These are phyloP conservation scores for Ptilodon capucinus DNA, from an alignment of 2,888 invertebrate genomes.

Conservation along the genomic window DNA sequence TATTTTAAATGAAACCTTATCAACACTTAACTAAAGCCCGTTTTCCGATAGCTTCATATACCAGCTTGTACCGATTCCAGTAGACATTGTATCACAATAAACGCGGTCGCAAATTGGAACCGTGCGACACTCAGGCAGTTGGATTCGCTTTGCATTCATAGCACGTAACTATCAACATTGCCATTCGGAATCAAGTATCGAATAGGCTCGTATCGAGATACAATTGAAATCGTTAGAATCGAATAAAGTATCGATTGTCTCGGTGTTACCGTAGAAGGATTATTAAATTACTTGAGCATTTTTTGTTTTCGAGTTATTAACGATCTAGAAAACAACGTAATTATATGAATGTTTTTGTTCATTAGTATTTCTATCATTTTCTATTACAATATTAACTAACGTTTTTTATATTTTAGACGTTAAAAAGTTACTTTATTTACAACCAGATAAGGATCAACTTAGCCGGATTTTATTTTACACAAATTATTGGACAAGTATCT, in stretches of 20 bases:
- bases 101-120: constrained; percentile 57
- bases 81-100: constrained; percentile 50
- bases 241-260: constrained; percentile 54
- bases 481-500: no score
- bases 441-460: no score
- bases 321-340: neutral
- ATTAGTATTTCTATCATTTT: neutral
- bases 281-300: constrained; percentile 39
- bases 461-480: no score
- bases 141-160: constrained; percentile 60
- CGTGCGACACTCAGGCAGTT: constrained; percentile 45
- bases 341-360: neutral
- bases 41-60: neutral
- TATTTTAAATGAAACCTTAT: constrained; percentile 18
- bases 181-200: constrained; percentile 58
- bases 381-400: neutral
- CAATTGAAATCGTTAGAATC: constrained; percentile 65
- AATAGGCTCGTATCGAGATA: constrained; percentile 52
- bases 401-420: no score
- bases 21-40: constrained; percentile 1
- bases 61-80: neutral
- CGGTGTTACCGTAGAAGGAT: constrained; percentile 41
- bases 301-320: neutral
- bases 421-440: no score
- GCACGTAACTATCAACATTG: constrained; percentile 53